Base-by-base conservation (phyloP, 2,888 invertebrate species). In the Oligia fasciuncula region DNA sequence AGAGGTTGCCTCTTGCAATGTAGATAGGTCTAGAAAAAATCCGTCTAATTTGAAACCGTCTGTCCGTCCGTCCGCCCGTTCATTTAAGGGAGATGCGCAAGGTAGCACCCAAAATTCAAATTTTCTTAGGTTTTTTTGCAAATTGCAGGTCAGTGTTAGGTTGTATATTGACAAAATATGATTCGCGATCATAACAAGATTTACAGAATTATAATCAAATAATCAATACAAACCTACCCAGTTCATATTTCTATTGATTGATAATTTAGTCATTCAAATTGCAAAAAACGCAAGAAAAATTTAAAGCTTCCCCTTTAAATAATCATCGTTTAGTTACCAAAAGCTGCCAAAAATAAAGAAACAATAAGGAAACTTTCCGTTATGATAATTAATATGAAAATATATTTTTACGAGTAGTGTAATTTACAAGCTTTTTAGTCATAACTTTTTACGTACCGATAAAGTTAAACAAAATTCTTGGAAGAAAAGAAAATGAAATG, bases 401-500 rank as follows among this genome's bases (percentile, higher is more conserved):
- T 54, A 65, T 63, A 57, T 19, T 71, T 76, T 76, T 79, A 62
- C 40, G 40, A 69, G 70, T 35, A 62, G 9, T 51, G 23, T 80
- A 83, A 85, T 79, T 87, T 76, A 85, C 68, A 87, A 83, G 79
- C 80, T 77, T 76, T 84, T 51, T 13, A 62, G n/a, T 9, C 40
- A 73, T 79, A 85, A 60, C 14, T 73, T 85, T 74, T 74, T 60
- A 71, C 57, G 68, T 74, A 54, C 63, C 75, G 35, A 85, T 86
- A 71, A 84, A 82, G 43, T 83, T 49, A 51, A 75, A 77, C 70
- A 79, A 77, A 79, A 79, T 81, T 77, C 72, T 49, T 63, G 9
- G 29, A 62, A 72, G 46, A 76, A 83, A 85, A 67, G 60, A 40
- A 73, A 84, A 87, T 83, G 72, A 84, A 88, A 84, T 85, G 57